A percentile compares a stretch with the other conserved stretches of the same genome.
Conservation (phyloP, 1,140 invertebrate genomes). For the Wasmannia auropunctata region DNA sequence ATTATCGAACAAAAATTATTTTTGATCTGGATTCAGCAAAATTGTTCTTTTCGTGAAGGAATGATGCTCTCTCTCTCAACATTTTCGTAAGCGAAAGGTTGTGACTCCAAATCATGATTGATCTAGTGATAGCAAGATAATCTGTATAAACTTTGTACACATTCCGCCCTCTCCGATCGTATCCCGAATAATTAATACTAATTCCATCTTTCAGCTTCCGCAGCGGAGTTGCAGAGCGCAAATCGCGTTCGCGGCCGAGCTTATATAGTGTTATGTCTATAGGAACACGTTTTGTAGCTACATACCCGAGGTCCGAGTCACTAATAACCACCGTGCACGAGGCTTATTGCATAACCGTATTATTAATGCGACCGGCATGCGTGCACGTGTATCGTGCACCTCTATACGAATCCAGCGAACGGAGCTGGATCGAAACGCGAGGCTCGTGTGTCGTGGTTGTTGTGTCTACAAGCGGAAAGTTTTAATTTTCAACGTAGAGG, state of each 20-base stretch:
- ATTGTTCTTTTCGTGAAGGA: too few relatives aligned
- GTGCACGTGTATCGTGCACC: constrained; percentile 37
- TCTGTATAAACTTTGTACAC: neutral
- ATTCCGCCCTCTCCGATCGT: neutral
- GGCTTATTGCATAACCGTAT: constrained; percentile 66
- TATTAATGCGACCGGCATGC: constrained; percentile 63
- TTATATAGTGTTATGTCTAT: constrained; percentile 55
- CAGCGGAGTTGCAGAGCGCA: neutral
- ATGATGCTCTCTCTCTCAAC: neutral
- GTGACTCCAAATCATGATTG: neutral
- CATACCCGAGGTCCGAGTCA: constrained; percentile 14
- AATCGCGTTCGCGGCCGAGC: neutral
- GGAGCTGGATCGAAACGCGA: constrained; percentile 42
- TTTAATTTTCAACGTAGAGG: constrained; percentile 49
- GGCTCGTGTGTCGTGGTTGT: constrained; percentile 56
- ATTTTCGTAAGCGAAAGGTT: neutral
- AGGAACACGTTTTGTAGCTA: constrained; percentile 43
- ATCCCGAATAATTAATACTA: neutral
- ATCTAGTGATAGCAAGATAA: neutral
- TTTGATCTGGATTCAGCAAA: too few relatives aligned
- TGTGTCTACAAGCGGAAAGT: constrained; percentile 60
- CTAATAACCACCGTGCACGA: constrained; percentile 53
- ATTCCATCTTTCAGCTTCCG: neutral
- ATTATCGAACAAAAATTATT: too few relatives aligned
- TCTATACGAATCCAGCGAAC: constrained; percentile 43